Percentiles rank a stretch among this genome's conserved stretches.
Evolutionary conservation across 1,140 invertebrate genomes (phyloP).

Genomic region (Drosophila lowei): DNA sequence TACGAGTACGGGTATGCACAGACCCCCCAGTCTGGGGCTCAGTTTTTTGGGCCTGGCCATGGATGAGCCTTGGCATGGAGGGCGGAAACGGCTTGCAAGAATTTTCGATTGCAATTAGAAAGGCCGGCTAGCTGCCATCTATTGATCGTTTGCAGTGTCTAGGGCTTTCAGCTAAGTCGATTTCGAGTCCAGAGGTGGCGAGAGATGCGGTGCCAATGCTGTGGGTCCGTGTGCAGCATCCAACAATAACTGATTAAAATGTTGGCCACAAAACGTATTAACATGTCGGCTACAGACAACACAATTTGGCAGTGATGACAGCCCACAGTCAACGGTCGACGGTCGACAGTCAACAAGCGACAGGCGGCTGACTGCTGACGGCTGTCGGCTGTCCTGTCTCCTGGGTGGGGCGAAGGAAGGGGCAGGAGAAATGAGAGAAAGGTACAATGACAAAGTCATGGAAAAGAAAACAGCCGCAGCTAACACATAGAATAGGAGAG

Average conservation of each 20-base stretch:
- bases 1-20: conserved; percentile 32
- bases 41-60: background rate
- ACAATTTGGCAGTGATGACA: conserved; percentile 23
- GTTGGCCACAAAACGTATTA: conserved; percentile 76
- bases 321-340: background rate
- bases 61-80: background rate
- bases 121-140: background rate
- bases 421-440: conserved; percentile 22
- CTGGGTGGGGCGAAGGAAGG: background rate
- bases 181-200: background rate
- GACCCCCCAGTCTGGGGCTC: too few relatives aligned
- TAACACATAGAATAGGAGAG: conserved; percentile 7
- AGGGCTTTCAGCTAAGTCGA: too few relatives aligned
- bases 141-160: conserved; percentile 3
- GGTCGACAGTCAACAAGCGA: conserved; percentile 7
- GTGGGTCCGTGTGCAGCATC: too few relatives aligned
- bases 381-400: background rate
- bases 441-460: conserved; percentile 38
- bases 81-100: background rate
- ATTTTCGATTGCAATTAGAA: conserved; percentile 18
- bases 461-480: conserved; percentile 52
- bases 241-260: conserved; percentile 66
- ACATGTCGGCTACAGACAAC: conserved; percentile 69
- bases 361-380: background rate
- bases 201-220: background rate